Evolutionary conservation across 2,797 vertebrate genomes (phyloP).

Genomic region (Aldrovandia affinis): DNA sequence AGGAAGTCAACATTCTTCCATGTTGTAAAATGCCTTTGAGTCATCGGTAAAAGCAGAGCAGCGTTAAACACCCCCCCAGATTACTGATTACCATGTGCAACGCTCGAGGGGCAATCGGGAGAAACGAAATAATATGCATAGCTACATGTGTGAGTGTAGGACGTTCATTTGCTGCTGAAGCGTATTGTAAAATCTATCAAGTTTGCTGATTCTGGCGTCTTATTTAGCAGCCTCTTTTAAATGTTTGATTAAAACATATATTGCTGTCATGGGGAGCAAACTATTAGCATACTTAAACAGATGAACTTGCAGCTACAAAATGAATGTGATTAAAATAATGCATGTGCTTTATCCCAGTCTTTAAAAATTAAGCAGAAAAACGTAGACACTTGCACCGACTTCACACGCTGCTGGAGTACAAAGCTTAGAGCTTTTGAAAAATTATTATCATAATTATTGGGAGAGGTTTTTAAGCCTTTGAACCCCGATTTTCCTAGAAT

Average conservation of each 20-base stretch:
- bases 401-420: neutral
- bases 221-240: neutral
- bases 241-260: neutral
- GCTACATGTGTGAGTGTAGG: neutral
- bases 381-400: neutral
- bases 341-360: neutral
- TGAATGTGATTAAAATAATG: neutral
- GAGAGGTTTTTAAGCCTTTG: neutral
- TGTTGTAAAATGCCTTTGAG: neutral
- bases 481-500: neutral
- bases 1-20: neutral
- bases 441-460: neutral
- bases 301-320: neutral
- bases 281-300: neutral
- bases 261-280: neutral
- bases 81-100: neutral
- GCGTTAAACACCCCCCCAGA: neutral
- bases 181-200: neutral
- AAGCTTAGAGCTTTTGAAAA: neutral
- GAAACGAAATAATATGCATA: neutral
- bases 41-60: neutral
- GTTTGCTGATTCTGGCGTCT: neutral
- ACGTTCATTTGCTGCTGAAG: neutral
- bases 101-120: neutral
- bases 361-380: neutral